Evolutionary conservation across 2,797 vertebrate genomes (phyloP), one percentile per base, ranked within the genome.

Genomic region (Dendrocincla tyrannina): DNA sequence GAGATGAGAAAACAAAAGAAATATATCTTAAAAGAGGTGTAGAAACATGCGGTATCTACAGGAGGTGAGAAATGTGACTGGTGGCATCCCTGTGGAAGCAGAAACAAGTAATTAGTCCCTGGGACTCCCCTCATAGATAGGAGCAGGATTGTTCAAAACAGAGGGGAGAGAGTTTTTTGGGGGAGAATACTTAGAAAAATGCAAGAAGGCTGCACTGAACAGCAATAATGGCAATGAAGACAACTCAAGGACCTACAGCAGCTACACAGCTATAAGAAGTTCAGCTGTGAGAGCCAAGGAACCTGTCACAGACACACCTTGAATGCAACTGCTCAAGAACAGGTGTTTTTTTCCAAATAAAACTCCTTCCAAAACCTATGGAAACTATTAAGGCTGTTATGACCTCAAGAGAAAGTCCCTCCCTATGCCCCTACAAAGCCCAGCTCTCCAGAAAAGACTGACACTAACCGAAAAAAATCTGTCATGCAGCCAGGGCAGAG

Each of bases 351-450:
- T 83, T 20, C 89, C 64, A 56, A 89, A 50, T 19, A 23, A 35
- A 84, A 32, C 60, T 85, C 42, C 50, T 92, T 75, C 55, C 60
- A 82, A 3, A 25, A 7, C 1, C 14, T 3, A 55, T 5, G 1
- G 64, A 69, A 74, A 53, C 0, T 2, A 67, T 8, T 12, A 25
- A 32, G 47, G 63, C 33, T 81, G n/a, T n/a, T 30, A 44, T 1
- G n/a, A 62, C 35, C 27, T 16, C 4, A 64, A 68, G 28, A 49
- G 55, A 79, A 94, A 0, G 35, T 20, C 22, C 32, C 14, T 52
- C 53, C 32, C 15, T 1, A 35, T 15, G 52, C 19, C 24, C 63
- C 58, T 6, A 0, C 0, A 0, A 79, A 85, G 60, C 33, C 23
- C 44, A 76, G 69, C 53, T 55, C n/a, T 62, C 8, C 81, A 79